Conservation (phyloP, 1,140 invertebrate species). For the Drosophila oshimai region DNA sequence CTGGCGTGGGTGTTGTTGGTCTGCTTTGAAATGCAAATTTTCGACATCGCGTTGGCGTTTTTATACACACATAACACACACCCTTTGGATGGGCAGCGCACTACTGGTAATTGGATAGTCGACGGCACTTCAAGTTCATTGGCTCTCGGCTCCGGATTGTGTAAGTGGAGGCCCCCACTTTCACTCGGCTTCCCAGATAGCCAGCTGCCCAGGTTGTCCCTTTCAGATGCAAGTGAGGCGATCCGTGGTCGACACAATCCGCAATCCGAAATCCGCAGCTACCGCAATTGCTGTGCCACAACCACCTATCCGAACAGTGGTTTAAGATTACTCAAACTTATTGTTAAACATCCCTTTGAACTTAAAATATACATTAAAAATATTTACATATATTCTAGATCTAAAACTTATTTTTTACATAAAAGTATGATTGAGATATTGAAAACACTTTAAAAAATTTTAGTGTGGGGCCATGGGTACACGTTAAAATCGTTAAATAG, state of each 20-base stretch:
- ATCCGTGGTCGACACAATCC: background rate
- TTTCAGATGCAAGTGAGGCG: slow-evolving; percentile 7
- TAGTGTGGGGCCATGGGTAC: too few relatives aligned
- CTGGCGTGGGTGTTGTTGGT: slow-evolving; percentile 16
- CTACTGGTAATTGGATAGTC: slow-evolving; percentile 48
- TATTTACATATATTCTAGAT: too few relatives aligned
- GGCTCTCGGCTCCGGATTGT: slow-evolving; percentile 35
- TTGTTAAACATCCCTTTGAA: too few relatives aligned
- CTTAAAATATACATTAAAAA: too few relatives aligned
- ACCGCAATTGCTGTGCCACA: slow-evolving; percentile 6
- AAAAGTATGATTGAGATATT: background rate
- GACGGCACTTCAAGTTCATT: slow-evolving; percentile 57
- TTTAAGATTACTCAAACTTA: background rate
- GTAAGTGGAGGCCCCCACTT: slow-evolving; percentile 56
- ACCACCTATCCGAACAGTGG: background rate
- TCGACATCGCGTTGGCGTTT: slow-evolving; percentile 22
- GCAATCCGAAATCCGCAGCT: background rate
- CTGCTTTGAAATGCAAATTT: slow-evolving; percentile 47
- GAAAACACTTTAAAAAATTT: background rate
- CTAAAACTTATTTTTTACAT: too few relatives aligned
- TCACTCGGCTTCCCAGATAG: slow-evolving; percentile 23
- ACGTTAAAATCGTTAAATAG: too few relatives aligned
- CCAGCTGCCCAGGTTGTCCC: slow-evolving; percentile 10
- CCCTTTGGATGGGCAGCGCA: background rate
- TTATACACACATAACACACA: slow-evolving; percentile 58